Percentiles rank a stretch among this genome's conserved stretches.
Conservation (phyloP, 2,113 vertebrate genomes). For the Cottus gobio region DNA sequence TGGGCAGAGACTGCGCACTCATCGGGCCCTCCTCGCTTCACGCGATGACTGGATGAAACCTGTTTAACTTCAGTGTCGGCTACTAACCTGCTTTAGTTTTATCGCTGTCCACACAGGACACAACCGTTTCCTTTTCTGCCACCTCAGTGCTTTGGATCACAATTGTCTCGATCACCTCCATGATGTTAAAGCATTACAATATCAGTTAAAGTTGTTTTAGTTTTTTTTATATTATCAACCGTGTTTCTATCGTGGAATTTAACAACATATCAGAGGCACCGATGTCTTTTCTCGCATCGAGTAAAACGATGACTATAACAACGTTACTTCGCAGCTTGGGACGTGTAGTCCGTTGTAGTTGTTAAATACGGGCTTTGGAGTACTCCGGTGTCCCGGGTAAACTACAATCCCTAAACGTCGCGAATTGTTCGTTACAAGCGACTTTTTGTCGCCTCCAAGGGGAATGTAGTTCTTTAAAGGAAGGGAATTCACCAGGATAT, state of each 20-base stretch:
- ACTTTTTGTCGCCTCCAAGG: background rate
- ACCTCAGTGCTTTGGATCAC: slow-evolving; percentile 72
- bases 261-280: slow-evolving; percentile 75
- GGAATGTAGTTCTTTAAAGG: slow-evolving; percentile 61
- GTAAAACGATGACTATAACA: slow-evolving; percentile 76
- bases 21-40: slow-evolving; percentile 60
- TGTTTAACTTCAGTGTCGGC: slow-evolving; percentile 1
- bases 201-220: background rate
- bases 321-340: slow-evolving; percentile 48
- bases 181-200: slow-evolving; percentile 20
- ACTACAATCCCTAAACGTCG: slow-evolving; percentile 70
- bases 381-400: rapidly evolving
- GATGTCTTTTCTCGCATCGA: slow-evolving; percentile 65
- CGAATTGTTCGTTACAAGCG: rapidly evolving
- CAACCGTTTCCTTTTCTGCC: slow-evolving; percentile 68
- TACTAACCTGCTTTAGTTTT: slow-evolving; percentile 80
- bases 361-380: rapidly evolving
- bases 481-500: rapidly evolving
- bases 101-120: slow-evolving; percentile 64
- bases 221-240: slow-evolving; percentile 6
- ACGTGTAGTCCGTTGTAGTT: slow-evolving; percentile 56
- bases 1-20: slow-evolving; percentile 27
- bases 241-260: slow-evolving; percentile 74
- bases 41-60: slow-evolving; percentile 39
- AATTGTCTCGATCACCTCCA: slow-evolving; percentile 78